These are phyloP conservation scores for Euglossa dilemma DNA, from an alignment of 1,140 invertebrate genomes.

Conservation along the genomic window DNA sequence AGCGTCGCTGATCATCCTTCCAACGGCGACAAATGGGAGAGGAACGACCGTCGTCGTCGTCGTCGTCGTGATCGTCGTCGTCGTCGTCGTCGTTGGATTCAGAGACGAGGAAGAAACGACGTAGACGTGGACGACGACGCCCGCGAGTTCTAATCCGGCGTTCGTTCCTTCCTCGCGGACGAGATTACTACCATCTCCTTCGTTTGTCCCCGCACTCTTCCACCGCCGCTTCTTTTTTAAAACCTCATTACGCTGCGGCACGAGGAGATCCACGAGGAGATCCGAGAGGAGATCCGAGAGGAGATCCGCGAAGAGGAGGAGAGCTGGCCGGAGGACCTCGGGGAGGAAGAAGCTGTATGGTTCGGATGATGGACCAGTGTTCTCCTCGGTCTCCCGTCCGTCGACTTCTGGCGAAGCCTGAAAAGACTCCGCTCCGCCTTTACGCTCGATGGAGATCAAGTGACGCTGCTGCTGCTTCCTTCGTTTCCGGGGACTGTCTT, in stretches of 20 bases:
- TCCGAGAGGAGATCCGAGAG: neutral
- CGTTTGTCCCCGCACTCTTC: constrained; percentile 23
- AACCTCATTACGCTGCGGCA: constrained; percentile 47
- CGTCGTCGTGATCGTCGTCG: neutral
- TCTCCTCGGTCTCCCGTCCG: no score
- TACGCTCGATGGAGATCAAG: constrained; percentile 45
- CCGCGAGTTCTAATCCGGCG: constrained; percentile 4
- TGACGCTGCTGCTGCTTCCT: constrained; percentile 10
- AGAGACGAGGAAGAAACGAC: constrained; percentile 6
- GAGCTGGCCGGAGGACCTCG: neutral
- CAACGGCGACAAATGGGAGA: constrained; percentile 20
- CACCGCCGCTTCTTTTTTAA: constrained; percentile 8
- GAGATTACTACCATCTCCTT: neutral
- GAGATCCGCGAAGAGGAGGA: neutral
- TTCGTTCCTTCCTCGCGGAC: constrained; percentile 5
- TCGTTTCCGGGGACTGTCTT: neutral
- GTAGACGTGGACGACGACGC: neutral
- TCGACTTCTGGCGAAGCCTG: constrained; percentile 12
- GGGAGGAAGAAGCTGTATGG: constrained; percentile 29
- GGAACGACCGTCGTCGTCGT: neutral
- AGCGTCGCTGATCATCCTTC: constrained; percentile 41
- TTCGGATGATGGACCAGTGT: neutral
- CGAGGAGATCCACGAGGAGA: neutral
- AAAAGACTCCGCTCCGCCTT: constrained; percentile 36
- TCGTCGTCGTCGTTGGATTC: neutral